Evolutionary conservation across 2,113 vertebrate genomes (phyloP), one percentile per base, ranked within the genome.

Genomic region (Cinclus mexicanus): DNA sequence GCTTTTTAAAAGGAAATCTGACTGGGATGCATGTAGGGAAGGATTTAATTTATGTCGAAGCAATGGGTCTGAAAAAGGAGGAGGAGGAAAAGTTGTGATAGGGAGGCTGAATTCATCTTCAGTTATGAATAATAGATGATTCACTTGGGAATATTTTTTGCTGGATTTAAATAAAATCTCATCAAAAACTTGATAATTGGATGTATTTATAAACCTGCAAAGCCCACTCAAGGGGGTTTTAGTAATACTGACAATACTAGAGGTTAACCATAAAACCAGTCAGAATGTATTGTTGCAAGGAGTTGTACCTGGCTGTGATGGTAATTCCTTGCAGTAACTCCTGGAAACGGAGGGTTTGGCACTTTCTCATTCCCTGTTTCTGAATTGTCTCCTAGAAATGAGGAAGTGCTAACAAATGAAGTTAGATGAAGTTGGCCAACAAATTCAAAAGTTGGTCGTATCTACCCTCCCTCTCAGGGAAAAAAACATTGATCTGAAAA

Each of bases 101-200:
- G 19, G 87, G 85, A 94, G 60, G 83, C 75, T 89, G 79, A 67
- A 87, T 93, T 72, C 53, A 71, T 94, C 56, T 90, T 49, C 52
- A 84, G 60, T 83, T 95, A 95, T 93, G 84, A 95, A 94, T 92
- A 97, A 95, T 11, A 84, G 78, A 95, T 94, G 74, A 82, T 67
- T 93, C 81, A 94, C 92, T 94, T 91, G 87, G 42, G 87, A 69
- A 79, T 87, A 52, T 69, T 93, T 70, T 96, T 96, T 95, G 52
- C 61, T 64, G 47, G 53, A 49, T 87, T 97, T 91, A 92, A 94
- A 81, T 74, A 90, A 95, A 95, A 94, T 68, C 93, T 87, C 82
- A 94, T 93, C 55, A 87, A 74, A 77, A 59, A n/a, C 22, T n/a
- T 57, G 41, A 85, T 95, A 83, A 95, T 94, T 94, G 71, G 81